A percentile compares a stretch with the other conserved stretches of the same genome.
Conservation (phyloP, 2,888 invertebrate species). For the Selenia dentaria region DNA sequence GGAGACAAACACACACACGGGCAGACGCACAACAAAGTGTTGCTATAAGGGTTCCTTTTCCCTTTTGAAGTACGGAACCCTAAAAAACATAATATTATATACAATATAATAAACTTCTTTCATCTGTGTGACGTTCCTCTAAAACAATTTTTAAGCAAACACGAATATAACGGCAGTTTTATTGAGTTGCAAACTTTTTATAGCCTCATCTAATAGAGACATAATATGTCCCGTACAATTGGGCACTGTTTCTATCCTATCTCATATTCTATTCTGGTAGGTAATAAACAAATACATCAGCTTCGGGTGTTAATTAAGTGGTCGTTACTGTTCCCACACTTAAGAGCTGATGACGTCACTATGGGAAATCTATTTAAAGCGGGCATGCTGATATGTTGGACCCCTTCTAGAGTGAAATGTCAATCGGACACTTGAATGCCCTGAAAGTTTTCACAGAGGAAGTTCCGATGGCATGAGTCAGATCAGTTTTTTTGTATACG, state of each 20-base stretch:
- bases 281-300: conserved; percentile 50
- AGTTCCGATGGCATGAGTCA: conserved; percentile 11
- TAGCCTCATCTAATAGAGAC: conserved; percentile 9
- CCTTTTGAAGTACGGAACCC: no score
- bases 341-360: conserved; percentile 44
- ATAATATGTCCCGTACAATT: conserved; percentile 25
- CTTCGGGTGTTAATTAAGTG: conserved; percentile 57
- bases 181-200: conserved; percentile 5
- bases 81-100: no score
- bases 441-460: conserved; percentile 22
- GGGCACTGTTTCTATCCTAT: conserved; percentile 20
- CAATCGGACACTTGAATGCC: conserved; percentile 11
- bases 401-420: conserved; percentile 28
- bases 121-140: no score
- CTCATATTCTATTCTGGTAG: conserved; percentile 28
- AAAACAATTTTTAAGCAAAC: no score
- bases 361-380: conserved; percentile 39
- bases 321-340: conserved; percentile 60
- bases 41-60: no score
- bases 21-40: no score
- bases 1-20: no score
- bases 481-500: not conserved
- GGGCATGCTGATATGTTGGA: conserved; percentile 8
- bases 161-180: not conserved
- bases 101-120: no score